A percentile compares a stretch with the other conserved stretches of the same genome.
Conservation (phyloP, 2,888 invertebrate genomes). For the Drosophila fungiperda region DNA sequence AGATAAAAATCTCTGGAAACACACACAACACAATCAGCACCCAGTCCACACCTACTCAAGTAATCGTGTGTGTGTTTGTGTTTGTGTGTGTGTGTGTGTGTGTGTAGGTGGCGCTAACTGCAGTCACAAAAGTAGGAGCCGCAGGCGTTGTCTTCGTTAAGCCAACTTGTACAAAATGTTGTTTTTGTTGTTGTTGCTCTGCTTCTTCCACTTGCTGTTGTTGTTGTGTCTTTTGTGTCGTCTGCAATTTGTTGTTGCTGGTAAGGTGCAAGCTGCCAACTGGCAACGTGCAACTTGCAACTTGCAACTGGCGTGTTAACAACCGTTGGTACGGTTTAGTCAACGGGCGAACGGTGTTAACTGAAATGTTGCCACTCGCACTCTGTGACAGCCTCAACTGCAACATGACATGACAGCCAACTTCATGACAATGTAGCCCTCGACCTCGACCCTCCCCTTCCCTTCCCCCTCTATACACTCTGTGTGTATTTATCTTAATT, state of each 20-base stretch:
- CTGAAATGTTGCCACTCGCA: constrained; percentile 66
- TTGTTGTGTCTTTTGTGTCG: constrained; percentile 58
- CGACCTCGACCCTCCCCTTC: neutral
- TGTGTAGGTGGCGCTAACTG: constrained; percentile 75
- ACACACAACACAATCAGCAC: constrained; percentile 38
- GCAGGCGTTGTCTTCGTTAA: constrained; percentile 68
- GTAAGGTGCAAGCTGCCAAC: constrained; percentile 49
- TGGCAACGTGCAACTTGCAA: constrained; percentile 28
- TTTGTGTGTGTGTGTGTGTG: constrained; percentile 39
- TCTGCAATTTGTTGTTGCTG: constrained; percentile 74
- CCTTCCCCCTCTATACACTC: constrained; percentile 1
- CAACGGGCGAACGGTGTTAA: constrained; percentile 62
- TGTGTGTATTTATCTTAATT: constrained; percentile 71
- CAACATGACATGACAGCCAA: constrained; percentile 68
- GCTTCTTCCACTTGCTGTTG: neutral
- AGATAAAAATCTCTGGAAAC: constrained; percentile 56
- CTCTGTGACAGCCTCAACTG: constrained; percentile 52
- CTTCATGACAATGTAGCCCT: constrained; percentile 46
- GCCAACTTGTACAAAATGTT: constrained; percentile 28
- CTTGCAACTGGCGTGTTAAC: constrained; percentile 62
- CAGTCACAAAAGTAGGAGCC: constrained; percentile 44
- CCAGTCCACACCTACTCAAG: constrained; percentile 42
- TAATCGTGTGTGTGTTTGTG: constrained; percentile 3
- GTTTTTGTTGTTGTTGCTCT: constrained; percentile 7
- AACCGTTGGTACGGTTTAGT: constrained; percentile 74